Evolutionary conservation across 2,888 invertebrate species (phyloP), one percentile per base, ranked within the genome.

Genomic region (Sacculina carcini): DNA sequence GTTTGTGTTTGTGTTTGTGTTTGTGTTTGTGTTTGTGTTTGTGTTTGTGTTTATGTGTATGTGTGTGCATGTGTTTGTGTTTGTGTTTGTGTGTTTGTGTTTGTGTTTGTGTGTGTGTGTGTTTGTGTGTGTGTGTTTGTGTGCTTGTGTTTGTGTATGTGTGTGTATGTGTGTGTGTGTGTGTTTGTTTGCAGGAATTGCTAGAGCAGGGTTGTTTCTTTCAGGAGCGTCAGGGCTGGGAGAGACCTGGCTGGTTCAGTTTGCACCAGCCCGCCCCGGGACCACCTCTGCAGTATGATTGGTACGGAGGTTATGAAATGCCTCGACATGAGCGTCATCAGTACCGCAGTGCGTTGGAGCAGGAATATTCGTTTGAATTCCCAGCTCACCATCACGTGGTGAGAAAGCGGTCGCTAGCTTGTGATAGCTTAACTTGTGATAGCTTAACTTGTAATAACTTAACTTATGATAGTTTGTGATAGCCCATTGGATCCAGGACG

Each of bases 211-310:
- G 86, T 1, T 87, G 86, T 1, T 77, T 87, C 26, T 89, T 83
- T 79, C 83, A 89, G 63, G 77, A 84, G 59, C 72, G 81, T 7
- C 80, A 78, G 48, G 82, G 87, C 0, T 87, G 84, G 81, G 89
- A 89, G 63, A 68, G 86, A 55, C 86, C 89, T 0, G 84, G 79
- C 0, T 87, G 83, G 72, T 89, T 77, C 44, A 46, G 49, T 36
- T 12, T 21, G 1, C 10, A 5, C 7, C 3, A 2, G 3, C 48
- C 48, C 9, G 24, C 48, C n/a, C 69, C 68, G 9, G 67, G 73
- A n/a, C 69, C 76, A 46, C 73, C 80, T 0, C 71, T 74, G 28
- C 71, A 74, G 10, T 89, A 89, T 62, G 86, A 87, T 65, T 89
- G 83, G 76, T 82, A 80, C 58, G 87, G 86, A 28, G 73, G 75